Conservation (phyloP, 37 sponge, comb jelly and placozoan species). For the Halisarca cf. caerulea region DNA sequence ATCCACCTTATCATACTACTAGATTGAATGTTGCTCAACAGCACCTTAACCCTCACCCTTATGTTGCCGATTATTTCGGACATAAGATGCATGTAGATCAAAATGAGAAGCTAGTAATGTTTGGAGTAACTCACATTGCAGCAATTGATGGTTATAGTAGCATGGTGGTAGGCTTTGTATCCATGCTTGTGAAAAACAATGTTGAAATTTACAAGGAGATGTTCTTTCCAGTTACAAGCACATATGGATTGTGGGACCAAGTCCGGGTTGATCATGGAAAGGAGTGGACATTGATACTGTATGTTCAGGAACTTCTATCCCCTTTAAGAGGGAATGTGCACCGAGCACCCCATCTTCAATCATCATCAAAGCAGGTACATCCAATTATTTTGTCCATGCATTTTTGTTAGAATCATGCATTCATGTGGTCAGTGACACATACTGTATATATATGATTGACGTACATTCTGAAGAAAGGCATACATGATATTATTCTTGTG, state of each 20-base stretch:
- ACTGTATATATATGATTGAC: too few species aligned
- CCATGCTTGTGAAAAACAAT: conserved; percentile 67
- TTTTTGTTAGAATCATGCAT: too few species aligned
- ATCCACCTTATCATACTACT: conserved; percentile 34
- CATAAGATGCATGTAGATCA: conserved; percentile 70
- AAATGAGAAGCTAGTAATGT: conserved; percentile 73
- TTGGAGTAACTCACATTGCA: conserved; percentile 60
- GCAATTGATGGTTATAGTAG: conserved; percentile 65
- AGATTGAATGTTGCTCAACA: conserved; percentile 8
- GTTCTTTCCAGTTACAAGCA: not conserved
- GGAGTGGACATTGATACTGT: conserved; percentile 25
- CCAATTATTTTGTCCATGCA: too few species aligned
- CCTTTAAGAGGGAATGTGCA: not conserved
- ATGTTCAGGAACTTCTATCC: conserved; percentile 20
- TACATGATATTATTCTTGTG: too few species aligned
- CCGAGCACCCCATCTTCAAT: conserved; percentile 11
- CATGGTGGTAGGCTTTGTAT: conserved; percentile 44
- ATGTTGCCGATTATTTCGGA: conserved; percentile 59
- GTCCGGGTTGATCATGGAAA: conserved; percentile 52
- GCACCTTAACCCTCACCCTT: conserved; percentile 55
- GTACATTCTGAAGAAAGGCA: too few species aligned
- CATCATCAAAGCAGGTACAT: conserved; percentile 1
- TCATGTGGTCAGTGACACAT: too few species aligned
- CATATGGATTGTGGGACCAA: conserved; percentile 21
- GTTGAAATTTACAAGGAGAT: conserved; percentile 48